phyloP scores from a whole-genome alignment of 2,113 vertebrate species.

The Antigone vipio region DNA sequence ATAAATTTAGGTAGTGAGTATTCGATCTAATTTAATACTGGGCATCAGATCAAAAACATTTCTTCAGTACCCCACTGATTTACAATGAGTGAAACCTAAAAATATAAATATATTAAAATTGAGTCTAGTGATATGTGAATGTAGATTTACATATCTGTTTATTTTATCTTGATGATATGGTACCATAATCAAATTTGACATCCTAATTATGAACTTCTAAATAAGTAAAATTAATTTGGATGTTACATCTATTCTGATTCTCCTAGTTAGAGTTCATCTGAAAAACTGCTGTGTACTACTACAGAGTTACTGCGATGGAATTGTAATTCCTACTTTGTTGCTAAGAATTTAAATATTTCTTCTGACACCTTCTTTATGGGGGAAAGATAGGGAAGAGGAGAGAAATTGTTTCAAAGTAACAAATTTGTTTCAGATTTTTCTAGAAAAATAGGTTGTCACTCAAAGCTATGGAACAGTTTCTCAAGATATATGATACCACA shows the following conservation, averaged over 20 bases:
- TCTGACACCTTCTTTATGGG: not conserved
- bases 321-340: not conserved
- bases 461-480: not conserved
- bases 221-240: not conserved
- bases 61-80: conserved; percentile 6
- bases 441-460: not conserved
- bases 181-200: not conserved
- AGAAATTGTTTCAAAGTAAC: not conserved
- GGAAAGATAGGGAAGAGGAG: not conserved
- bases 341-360: not conserved
- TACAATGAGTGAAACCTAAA: conserved; percentile 21
- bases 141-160: not conserved
- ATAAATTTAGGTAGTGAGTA: conserved; percentile 52
- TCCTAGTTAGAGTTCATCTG: not conserved
- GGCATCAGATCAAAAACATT: conserved; percentile 35
- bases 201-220: not conserved
- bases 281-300: not conserved
- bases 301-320: not conserved
- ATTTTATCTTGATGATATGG: not conserved
- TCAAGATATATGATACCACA: not conserved
- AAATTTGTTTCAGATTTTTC: not conserved
- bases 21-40: conserved; percentile 52
- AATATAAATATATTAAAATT: not conserved
- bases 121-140: not conserved
- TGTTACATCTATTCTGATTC: not conserved